Evolutionary conservation across 2,113 vertebrate genomes (phyloP), one percentile per base, ranked within the genome.

Genomic region (Podarcis muralis): DNA sequence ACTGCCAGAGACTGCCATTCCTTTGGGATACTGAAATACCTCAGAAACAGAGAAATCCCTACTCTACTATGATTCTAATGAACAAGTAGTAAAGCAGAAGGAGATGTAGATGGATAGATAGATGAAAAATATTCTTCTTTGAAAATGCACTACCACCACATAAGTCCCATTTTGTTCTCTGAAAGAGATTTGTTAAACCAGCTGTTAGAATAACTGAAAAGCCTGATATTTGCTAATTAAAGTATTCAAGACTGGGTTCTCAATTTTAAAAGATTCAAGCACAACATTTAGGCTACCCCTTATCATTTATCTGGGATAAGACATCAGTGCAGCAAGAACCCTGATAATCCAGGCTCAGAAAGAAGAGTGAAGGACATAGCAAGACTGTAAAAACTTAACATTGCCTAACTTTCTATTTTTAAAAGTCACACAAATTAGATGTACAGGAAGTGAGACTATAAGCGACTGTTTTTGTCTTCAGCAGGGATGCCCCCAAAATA

Each of bases 301-400:
- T 57, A 25, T 13, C 20, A 57, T n/a, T 27, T 37, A 57, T 18
- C 9, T 62, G 77, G 35, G 27, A 4, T 57, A 81, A 81, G 68
- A 7, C 30, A 86, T 25, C 65, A 85, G 62, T 81, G 48, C 87
- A 87, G 92, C 20, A 43, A 83, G 11, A 79, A 15, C 88, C 88
- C 71, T 87, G 27, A 48, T 66, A 91, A 90, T 65, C 12, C 89
- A 94, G 72, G 90, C 84, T 89, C 89, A 85, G 86, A 82, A 87
- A 85, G 86, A 92, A 69, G 5, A 13, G 30, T 18, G 48, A 4
- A 8, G 8, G 11, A 53, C 48, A 53, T 53, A 53, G 48, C 9
- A 53, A 53, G 57, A 81, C 59, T 81, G 30, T 20, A 75, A 35
- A 62, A 62, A 62, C 59, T 62, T 35, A 18, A 18, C 22, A 81